Evolutionary conservation across 2,888 invertebrate species (phyloP), one percentile per base, ranked within the genome.

Genomic region (Lissocephala sabroskyi): DNA sequence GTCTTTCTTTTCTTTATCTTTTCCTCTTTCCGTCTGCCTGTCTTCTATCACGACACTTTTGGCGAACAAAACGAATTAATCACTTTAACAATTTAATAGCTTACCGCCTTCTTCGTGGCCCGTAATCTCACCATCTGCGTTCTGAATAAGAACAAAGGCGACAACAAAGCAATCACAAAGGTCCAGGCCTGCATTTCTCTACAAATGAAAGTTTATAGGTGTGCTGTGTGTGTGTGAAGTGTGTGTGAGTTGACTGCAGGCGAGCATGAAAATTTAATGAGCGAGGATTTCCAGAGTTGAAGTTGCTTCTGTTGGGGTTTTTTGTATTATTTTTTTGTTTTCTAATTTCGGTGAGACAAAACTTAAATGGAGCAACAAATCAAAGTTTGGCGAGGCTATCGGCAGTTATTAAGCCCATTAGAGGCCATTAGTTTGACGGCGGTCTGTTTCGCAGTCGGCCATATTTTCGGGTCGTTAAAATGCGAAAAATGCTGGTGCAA

Each of bases 201-300:
- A 58, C 42, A 63, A 58, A 55, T 61, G 54, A 61, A 58, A 65
- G 59, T n/a, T n/a, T n/a, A n/a, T n/a, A n/a, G n/a, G n/a, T n/a
- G n/a, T n/a, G n/a, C n/a, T n/a, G n/a, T n/a, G 56, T 36, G 32
- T 44, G 42, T 3, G 10, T 6, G 37, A 11, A 16, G 39, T 41
- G 41, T 41, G 13, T 45, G 19, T 48, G 47, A 48, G 45, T 37
- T 26, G 28, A 14, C 56, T 53, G 75, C 68, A 71, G 65, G 67
- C 52, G 75, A 71, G 75, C 68, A 68, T 68, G 67, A 75, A 45
- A 68, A 75, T 68, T 68, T 68, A 68, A 68, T 68, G 68, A 68
- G 71, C 55, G 52, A 40, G 32, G 45, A 56, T 56, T 51, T 51
- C 56, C 50, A 50, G 55, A 44, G 45, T 32, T 19, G 29, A 4